Conservation (phyloP, 1,140 invertebrate genomes). For the Ostrea denselamellosa region DNA sequence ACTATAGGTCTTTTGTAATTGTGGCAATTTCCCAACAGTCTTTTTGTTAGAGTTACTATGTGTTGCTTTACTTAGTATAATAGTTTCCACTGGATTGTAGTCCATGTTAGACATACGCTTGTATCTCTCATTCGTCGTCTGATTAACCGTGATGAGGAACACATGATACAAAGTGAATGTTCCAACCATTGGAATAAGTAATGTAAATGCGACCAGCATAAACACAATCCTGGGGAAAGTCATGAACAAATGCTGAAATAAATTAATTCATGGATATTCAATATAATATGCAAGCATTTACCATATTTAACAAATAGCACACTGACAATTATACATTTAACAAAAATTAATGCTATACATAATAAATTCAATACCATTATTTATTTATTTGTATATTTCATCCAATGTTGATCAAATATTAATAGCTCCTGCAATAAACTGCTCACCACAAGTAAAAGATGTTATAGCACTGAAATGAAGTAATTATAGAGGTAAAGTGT, state of each 20-base stretch:
- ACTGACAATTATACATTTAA: no score
- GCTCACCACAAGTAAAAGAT: no score
- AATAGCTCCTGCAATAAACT: no score
- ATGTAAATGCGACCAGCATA: conserved; percentile 62
- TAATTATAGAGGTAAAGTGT: no score
- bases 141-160: conserved; percentile 70
- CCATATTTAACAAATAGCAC: no score
- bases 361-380: no score
- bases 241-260: conserved; percentile 71
- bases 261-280: neutral
- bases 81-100: neutral
- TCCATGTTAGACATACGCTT: conserved; percentile 60
- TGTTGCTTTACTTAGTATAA: neutral
- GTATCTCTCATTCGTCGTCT: conserved; percentile 75
- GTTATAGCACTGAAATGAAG: no score
- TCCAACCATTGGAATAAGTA: conserved; percentile 65
- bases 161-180: conserved; percentile 70
- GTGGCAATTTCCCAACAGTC: neutral
- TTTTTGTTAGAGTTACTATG: conserved; percentile 41
- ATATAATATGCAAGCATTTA: no score
- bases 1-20: conserved; percentile 61
- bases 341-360: no score
- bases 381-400: no score
- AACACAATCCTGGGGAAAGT: conserved; percentile 69
- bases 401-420: no score